These are phyloP conservation scores for Herminia tarsipennalis DNA, from an alignment of 2,888 invertebrate genomes.

Conservation along the genomic window DNA sequence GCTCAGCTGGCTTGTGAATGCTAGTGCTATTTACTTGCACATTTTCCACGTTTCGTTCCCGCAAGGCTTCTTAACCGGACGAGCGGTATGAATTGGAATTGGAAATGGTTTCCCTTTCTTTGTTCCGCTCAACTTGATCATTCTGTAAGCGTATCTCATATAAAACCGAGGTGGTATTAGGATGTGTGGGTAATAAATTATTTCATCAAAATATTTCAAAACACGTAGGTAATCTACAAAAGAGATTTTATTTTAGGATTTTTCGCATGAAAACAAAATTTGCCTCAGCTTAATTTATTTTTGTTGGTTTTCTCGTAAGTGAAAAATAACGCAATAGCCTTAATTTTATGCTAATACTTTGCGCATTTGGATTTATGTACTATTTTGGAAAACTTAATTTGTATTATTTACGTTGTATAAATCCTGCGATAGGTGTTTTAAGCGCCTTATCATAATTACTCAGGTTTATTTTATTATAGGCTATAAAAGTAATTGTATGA, in stretches of 20 bases:
- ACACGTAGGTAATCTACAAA: not conserved
- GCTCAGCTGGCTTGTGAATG: slow-evolving; percentile 54
- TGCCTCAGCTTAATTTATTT: not conserved
- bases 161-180: not conserved
- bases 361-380: not conserved
- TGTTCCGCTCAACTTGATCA: slow-evolving; percentile 6
- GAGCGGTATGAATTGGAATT: slow-evolving; percentile 45
- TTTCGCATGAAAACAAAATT: not conserved
- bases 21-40: slow-evolving; percentile 55
- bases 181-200: slow-evolving; percentile 3
- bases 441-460: slow-evolving; percentile 16
- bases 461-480: slow-evolving; percentile 17
- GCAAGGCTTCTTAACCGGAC: slow-evolving; percentile 40
- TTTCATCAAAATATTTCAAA: slow-evolving; percentile 1
- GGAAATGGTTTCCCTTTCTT: slow-evolving; percentile 38
- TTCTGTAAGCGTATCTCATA: slow-evolving; percentile 20
- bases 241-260: not conserved
- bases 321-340: too few species aligned
- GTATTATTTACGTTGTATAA: not conserved
- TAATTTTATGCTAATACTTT: too few species aligned
- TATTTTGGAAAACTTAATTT: not conserved
- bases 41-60: slow-evolving; percentile 52
- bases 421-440: slow-evolving; percentile 5
- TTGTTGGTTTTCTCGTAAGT: too few species aligned
- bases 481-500: slow-evolving; percentile 30